Percentiles rank a stretch among this genome's conserved stretches.
Evolutionary conservation across 2,888 invertebrate species (phyloP).

Genomic region (Leuctra nigra): DNA sequence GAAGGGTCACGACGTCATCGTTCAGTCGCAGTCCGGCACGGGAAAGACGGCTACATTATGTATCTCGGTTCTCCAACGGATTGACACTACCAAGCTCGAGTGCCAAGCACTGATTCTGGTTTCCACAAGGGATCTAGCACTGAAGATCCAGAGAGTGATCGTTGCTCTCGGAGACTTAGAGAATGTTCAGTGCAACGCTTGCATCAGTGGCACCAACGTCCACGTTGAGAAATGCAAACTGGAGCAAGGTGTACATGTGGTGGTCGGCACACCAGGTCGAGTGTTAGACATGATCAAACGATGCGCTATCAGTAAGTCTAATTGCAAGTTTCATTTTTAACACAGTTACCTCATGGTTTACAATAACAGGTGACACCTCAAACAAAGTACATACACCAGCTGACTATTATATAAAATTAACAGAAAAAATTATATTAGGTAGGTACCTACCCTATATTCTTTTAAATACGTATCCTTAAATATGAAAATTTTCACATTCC

Average conservation of each 20-base stretch:
- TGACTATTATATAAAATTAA: too few relatives aligned
- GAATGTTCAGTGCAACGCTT: slow-evolving; percentile 96
- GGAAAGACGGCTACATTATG: slow-evolving; percentile 99
- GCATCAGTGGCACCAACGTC: slow-evolving; percentile 98
- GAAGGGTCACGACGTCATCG: slow-evolving; percentile 94
- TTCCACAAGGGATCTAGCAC: slow-evolving; percentile 81
- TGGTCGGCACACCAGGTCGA: slow-evolving; percentile 97
- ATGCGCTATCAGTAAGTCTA: slow-evolving; percentile 63
- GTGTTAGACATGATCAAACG: slow-evolving; percentile 97
- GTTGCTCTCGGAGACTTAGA: slow-evolving; percentile 98
- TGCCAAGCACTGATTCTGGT: slow-evolving; percentile 98
- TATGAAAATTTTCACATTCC: too few relatives aligned
- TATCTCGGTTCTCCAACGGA: slow-evolving; percentile 96
- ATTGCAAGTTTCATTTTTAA: too few relatives aligned
- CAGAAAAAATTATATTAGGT: too few relatives aligned
- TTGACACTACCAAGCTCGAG: slow-evolving; percentile 80
- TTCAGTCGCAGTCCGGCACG: slow-evolving; percentile 99
- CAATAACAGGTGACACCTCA: too few relatives aligned
- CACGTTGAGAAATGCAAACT: slow-evolving; percentile 94
- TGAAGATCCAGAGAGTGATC: slow-evolving; percentile 82
- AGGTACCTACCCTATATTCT: too few relatives aligned
- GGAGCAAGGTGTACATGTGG: slow-evolving; percentile 91
- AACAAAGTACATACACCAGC: too few relatives aligned
- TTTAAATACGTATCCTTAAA: too few relatives aligned
- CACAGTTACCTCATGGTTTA: too few relatives aligned